phyloP scores from a whole-genome alignment of 2,888 invertebrate species.

The Ophion ellenae region DNA sequence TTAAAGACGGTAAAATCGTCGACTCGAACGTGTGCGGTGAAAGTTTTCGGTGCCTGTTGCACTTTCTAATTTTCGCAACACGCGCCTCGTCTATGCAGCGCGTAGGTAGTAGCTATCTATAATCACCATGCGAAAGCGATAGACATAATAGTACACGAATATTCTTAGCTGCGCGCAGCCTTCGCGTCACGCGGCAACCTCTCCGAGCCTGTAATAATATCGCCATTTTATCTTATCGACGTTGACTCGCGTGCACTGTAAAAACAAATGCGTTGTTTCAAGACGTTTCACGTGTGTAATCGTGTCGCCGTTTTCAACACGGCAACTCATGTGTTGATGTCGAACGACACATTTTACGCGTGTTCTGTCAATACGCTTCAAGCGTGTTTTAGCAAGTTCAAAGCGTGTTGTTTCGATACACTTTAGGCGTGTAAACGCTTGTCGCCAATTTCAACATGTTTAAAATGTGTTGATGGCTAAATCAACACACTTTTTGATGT shows the following conservation, averaged over 20 bases:
- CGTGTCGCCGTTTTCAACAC: too few relatives aligned
- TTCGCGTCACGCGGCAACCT: not conserved
- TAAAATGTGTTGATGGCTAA: too few relatives aligned
- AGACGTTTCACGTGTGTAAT: too few relatives aligned
- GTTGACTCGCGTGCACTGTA: slow-evolving; percentile 1
- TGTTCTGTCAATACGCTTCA: too few relatives aligned
- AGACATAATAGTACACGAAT: not conserved
- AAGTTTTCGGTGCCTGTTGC: not conserved
- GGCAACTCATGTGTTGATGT: too few relatives aligned
- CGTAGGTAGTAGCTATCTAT: not conserved
- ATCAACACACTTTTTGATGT: too few relatives aligned
- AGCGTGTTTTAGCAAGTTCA: too few relatives aligned
- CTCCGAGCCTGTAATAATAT: slow-evolving; percentile 3
- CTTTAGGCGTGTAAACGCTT: too few relatives aligned
- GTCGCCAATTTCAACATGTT: too few relatives aligned
- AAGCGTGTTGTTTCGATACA: too few relatives aligned
- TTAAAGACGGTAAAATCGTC: not conserved
- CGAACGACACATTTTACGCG: too few relatives aligned
- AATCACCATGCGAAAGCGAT: not conserved
- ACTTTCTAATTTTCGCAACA: slow-evolving; percentile 26
- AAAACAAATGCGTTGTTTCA: too few relatives aligned
- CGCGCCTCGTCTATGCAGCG: not conserved
- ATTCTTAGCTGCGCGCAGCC: not conserved
- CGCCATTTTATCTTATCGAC: slow-evolving; percentile 35
- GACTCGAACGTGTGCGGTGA: not conserved